These are phyloP conservation scores for Hyperoodon ampullatus DNA, from an alignment of 2,113 vertebrate species.

Conservation along the genomic window DNA sequence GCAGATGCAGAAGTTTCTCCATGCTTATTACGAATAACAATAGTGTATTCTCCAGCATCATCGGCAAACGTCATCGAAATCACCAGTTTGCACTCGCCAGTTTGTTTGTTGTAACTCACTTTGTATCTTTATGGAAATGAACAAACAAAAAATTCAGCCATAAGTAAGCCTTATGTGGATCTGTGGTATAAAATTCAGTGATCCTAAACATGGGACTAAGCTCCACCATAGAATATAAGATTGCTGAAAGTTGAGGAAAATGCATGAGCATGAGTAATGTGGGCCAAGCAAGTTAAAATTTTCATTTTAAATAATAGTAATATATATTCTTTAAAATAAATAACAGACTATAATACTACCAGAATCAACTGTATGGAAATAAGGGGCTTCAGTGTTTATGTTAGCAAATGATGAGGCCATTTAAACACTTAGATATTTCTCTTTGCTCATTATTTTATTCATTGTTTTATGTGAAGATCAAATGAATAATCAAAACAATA, in stretches of 20 bases:
- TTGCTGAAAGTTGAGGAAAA: slow-evolving; percentile 6
- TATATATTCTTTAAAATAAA: background rate
- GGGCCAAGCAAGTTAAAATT: background rate
- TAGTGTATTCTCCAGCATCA: slow-evolving; percentile 97
- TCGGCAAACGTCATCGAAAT: slow-evolving; percentile 99
- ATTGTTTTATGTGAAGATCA: slow-evolving; percentile 26
- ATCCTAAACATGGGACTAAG: background rate
- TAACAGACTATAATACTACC: background rate
- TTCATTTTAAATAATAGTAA: background rate
- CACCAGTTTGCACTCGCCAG: slow-evolving; percentile 94
- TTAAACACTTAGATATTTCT: background rate
- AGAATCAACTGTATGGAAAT: background rate
- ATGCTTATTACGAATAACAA: slow-evolving; percentile 92
- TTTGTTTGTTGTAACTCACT: slow-evolving; percentile 95
- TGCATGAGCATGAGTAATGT: background rate
- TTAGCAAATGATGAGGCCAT: background rate
- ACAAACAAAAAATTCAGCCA: background rate
- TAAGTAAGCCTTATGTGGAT: background rate
- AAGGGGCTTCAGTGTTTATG: background rate
- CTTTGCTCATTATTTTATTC: background rate
- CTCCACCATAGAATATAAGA: background rate
- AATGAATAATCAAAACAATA: slow-evolving; percentile 27
- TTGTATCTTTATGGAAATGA: slow-evolving; percentile 89
- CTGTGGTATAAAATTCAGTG: background rate
- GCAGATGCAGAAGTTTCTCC: slow-evolving; percentile 94